Conservation (phyloP, 2,888 invertebrate species). For the Rhamphomyia laevipes region DNA sequence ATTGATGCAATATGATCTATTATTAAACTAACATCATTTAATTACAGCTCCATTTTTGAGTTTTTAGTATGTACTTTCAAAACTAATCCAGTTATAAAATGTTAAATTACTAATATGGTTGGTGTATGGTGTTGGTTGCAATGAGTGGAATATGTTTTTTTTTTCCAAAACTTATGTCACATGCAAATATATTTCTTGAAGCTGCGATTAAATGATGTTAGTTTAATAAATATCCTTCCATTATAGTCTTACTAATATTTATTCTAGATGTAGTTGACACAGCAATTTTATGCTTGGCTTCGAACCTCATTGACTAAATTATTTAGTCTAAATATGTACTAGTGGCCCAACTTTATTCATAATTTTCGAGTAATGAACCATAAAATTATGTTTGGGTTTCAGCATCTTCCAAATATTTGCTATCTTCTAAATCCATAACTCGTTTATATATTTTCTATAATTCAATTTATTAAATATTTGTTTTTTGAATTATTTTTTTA, state of each 20-base stretch:
- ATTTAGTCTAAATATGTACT: not conserved
- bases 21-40: no score
- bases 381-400: slow-evolving; percentile 1
- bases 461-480: no score
- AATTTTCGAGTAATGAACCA: not conserved
- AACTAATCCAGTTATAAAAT: not conserved
- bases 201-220: not conserved
- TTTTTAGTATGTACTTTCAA: no score
- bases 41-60: no score
- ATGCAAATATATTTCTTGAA: no score
- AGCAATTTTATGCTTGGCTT: slow-evolving; percentile 1
- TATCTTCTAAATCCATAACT: no score
- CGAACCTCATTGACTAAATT: slow-evolving; percentile 2
- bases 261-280: not conserved
- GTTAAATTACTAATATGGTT: not conserved
- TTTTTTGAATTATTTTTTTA: no score
- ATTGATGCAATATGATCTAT: no score
- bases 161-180: no score
- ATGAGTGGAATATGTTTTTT: no score
- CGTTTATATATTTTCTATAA: no score
- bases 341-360: not conserved
- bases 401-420: not conserved
- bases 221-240: not conserved
- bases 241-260: not conserved
- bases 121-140: not conserved